Conservation (phyloP, 2,113 vertebrate genomes). For the Panurus biarmicus region DNA sequence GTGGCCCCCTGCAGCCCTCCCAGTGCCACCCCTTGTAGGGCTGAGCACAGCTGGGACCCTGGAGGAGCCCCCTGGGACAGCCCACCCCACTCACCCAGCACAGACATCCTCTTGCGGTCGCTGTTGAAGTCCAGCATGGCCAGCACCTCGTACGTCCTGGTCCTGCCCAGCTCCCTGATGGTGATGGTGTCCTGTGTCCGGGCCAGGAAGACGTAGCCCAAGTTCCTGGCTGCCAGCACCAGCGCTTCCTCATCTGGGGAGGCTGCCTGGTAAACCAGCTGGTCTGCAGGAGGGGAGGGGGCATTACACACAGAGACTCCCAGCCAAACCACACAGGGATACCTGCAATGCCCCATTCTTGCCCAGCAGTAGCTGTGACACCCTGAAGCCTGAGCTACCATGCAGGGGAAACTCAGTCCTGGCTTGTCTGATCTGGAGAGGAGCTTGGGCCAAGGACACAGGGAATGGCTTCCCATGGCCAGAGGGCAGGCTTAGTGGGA, state of each 20-base stretch:
- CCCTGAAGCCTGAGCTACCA: background rate
- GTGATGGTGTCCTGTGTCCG: slow-evolving; percentile 83
- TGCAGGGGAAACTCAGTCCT: background rate
- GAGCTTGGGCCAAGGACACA: rapidly evolving
- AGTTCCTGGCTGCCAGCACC: slow-evolving; percentile 80
- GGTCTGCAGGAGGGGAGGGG: slow-evolving; percentile 48
- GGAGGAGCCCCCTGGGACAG: background rate
- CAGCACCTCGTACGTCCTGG: slow-evolving; percentile 77
- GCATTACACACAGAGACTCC: too few species aligned
- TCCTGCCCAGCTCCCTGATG: slow-evolving; percentile 79
- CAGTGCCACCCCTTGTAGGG: background rate
- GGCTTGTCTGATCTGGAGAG: background rate
- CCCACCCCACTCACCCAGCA: slow-evolving; percentile 76
- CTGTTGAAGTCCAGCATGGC: slow-evolving; percentile 92
- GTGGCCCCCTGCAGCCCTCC: background rate
- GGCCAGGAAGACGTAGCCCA: slow-evolving; percentile 85
- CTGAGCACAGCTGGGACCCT: background rate
- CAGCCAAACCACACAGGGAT: background rate
- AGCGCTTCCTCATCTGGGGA: slow-evolving; percentile 91
- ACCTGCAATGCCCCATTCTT: background rate
- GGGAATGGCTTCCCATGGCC: background rate
- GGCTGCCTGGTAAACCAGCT: slow-evolving; percentile 84
- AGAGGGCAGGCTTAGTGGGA: background rate
- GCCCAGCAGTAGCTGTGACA: background rate
- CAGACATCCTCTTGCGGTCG: slow-evolving; percentile 87